Evolutionary conservation across 2,797 vertebrate species (phyloP).

Genomic region (Oreochromis grahami): DNA sequence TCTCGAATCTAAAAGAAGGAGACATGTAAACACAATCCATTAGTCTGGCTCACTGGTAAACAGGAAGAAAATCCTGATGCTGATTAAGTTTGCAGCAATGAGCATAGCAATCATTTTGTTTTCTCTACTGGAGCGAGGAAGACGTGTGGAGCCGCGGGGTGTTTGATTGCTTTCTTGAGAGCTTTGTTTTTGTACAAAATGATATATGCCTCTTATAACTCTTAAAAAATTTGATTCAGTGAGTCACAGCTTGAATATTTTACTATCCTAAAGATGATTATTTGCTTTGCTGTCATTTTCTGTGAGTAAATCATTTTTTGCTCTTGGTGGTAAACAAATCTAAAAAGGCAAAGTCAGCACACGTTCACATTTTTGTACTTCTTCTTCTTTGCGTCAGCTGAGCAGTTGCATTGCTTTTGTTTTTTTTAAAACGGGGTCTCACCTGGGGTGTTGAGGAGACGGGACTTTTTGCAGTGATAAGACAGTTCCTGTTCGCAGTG

Average conservation of each 20-base stretch:
- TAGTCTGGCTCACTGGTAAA: not conserved
- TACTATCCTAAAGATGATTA: not conserved
- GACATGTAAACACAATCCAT: not conserved
- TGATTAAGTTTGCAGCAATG: not conserved
- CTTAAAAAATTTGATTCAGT: not conserved
- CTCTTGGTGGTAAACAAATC: not conserved
- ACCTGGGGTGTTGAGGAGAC: conserved; percentile 86
- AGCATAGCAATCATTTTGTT: not conserved
- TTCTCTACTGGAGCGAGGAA: not conserved
- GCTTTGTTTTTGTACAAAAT: not conserved
- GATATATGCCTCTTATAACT: not conserved
- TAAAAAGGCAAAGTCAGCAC: not conserved
- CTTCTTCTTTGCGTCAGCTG: not conserved
- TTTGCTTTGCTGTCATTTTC: not conserved
- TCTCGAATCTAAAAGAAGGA: not conserved
- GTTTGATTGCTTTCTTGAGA: not conserved
- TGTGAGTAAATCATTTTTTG: not conserved
- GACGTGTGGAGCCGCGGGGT: not conserved
- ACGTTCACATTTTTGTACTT: not conserved
- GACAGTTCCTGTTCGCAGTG: conserved; percentile 87
- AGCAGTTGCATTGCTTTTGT: not conserved
- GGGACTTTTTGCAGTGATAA: conserved; percentile 91
- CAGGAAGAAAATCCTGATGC: not conserved
- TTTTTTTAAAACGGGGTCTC: not conserved
- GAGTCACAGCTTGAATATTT: not conserved